Conservation (phyloP, 2,888 invertebrate species). For the Agelastica alni region DNA sequence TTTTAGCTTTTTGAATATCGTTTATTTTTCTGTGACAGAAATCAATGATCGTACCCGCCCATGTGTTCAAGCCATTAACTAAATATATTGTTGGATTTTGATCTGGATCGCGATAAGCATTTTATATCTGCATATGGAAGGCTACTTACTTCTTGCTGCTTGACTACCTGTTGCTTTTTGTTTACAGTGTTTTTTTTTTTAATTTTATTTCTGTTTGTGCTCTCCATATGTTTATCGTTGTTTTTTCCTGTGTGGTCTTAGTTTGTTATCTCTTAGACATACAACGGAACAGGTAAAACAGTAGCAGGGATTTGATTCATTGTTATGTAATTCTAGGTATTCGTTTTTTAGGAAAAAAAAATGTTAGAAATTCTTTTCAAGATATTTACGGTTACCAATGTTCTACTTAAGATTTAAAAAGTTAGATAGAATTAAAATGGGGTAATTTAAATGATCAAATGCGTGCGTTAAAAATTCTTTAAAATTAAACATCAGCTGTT, state of each 20-base stretch:
- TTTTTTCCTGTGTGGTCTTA: conserved; percentile 5
- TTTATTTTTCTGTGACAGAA: too few species aligned
- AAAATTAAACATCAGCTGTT: too few species aligned
- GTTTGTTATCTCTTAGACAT: conserved; percentile 6
- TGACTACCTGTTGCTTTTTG: conserved; percentile 11
- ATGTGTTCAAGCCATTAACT: conserved; percentile 2
- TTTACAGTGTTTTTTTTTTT: conserved; percentile 4
- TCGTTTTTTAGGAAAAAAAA: neutral
- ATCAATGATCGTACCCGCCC: too few species aligned
- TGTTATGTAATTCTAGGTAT: neutral
- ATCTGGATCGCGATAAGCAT: conserved; percentile 8
- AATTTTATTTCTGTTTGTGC: neutral
- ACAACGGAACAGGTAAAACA: neutral
- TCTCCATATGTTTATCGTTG: neutral
- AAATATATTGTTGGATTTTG: conserved; percentile 12
- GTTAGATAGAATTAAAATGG: neutral
- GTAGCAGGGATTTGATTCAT: conserved; percentile 7
- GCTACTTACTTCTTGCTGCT: neutral
- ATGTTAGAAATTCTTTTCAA: neutral
- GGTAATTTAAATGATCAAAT: too few species aligned
- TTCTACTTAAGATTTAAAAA: neutral
- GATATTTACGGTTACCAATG: neutral
- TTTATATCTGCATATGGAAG: conserved; percentile 14
- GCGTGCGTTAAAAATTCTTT: too few species aligned
- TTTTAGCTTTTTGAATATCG: too few species aligned